Percentiles rank a stretch among this genome's conserved stretches.
Evolutionary conservation across 2,888 invertebrate genomes (phyloP).

Genomic region (Melitaea athalia): DNA sequence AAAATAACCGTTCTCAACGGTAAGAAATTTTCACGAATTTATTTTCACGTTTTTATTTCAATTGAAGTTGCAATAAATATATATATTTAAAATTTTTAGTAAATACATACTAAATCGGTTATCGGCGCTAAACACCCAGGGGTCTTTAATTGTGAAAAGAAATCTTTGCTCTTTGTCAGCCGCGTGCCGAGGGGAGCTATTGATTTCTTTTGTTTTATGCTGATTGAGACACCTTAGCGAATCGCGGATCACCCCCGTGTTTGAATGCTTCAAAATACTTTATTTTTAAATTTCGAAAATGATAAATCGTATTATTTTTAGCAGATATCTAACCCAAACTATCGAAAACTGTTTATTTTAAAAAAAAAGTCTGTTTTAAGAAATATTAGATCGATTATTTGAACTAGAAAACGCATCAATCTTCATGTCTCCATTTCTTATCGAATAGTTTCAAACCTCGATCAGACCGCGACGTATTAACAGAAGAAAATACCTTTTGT

Average conservation of each 20-base stretch:
- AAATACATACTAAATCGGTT: slow-evolving; percentile 65
- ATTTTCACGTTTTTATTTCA: too few relatives aligned
- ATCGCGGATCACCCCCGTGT: slow-evolving; percentile 59
- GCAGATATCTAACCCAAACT: not conserved
- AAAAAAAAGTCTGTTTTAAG: not conserved
- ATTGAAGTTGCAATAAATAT: too few relatives aligned
- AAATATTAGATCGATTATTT: not conserved
- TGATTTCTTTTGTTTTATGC: slow-evolving; percentile 83
- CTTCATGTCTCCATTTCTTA: slow-evolving; percentile 64
- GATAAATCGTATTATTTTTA: not conserved
- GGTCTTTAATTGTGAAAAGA: slow-evolving; percentile 82
- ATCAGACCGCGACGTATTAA: slow-evolving; percentile 43
- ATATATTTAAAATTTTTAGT: slow-evolving; percentile 46
- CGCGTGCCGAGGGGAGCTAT: slow-evolving; percentile 68
- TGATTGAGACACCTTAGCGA: slow-evolving; percentile 81
- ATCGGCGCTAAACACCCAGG: slow-evolving; percentile 70
- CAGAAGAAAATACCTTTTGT: slow-evolving; percentile 26
- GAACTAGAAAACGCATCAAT: slow-evolving; percentile 57
- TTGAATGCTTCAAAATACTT: slow-evolving; percentile 75
- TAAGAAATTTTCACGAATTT: too few relatives aligned
- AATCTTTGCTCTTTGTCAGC: slow-evolving; percentile 82
- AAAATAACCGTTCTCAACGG: too few relatives aligned
- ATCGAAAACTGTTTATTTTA: not conserved
- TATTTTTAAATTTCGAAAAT: slow-evolving; percentile 53
- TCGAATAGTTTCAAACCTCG: slow-evolving; percentile 56